These are phyloP conservation scores for Melanotaenia pygmaea DNA, from an alignment of 2,797 vertebrate species.

Conservation along the genomic window DNA sequence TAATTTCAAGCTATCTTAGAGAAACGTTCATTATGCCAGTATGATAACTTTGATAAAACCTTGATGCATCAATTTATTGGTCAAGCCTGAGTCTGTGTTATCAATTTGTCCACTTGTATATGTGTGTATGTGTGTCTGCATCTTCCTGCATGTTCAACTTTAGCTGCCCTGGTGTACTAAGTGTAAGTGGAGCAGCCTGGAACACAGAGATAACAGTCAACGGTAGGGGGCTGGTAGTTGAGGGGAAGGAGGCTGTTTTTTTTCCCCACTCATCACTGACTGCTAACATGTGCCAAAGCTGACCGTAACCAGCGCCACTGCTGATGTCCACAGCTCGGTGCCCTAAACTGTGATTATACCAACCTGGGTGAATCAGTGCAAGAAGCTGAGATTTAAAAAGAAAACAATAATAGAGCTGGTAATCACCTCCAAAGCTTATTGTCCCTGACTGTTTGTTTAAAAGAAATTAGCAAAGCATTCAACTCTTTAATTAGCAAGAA, in stretches of 20 bases:
- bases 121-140: constrained; percentile 11
- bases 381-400: background rate
- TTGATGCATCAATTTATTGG: background rate
- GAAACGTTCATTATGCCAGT: background rate
- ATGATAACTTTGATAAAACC: constrained; percentile 26
- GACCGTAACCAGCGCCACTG: constrained; percentile 28
- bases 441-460: background rate
- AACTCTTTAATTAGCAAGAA: constrained; percentile 9
- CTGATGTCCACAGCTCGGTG: constrained; percentile 14
- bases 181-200: constrained; percentile 74
- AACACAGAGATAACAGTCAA: constrained; percentile 77
- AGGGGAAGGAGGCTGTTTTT: constrained; percentile 41
- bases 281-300: constrained; percentile 41
- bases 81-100: constrained; percentile 2
- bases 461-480: constrained; percentile 7
- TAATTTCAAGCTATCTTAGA: background rate
- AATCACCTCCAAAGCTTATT: background rate
- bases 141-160: constrained; percentile 59
- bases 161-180: constrained; percentile 67
- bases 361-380: constrained; percentile 3
- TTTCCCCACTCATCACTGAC: constrained; percentile 43
- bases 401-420: background rate
- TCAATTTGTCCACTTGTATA: constrained; percentile 9
- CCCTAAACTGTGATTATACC: constrained; percentile 14
- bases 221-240: constrained; percentile 12